These are phyloP conservation scores for Microcebus murinus DNA, from an alignment of 2,113 vertebrate species.

Conservation along the genomic window DNA sequence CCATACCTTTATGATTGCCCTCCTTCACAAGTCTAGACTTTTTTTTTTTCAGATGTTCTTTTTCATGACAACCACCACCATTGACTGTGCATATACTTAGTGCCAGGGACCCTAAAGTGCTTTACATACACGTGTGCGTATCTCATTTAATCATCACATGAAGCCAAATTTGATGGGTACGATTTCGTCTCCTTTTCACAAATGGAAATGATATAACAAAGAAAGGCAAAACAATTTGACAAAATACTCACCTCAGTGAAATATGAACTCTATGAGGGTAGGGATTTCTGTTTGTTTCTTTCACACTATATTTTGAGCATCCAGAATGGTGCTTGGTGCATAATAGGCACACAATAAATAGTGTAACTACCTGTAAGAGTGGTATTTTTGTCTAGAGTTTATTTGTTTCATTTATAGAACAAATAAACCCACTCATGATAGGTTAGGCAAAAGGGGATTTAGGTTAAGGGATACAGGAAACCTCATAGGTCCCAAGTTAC, in stretches of 20 bases:
- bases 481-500: not conserved
- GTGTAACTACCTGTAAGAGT: not conserved
- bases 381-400: not conserved
- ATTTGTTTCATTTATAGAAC: not conserved
- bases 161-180: not conserved
- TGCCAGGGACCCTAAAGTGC: not conserved
- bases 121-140: not conserved
- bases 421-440: not conserved
- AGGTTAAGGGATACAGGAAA: not conserved
- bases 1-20: not conserved
- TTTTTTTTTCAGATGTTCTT: not conserved
- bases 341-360: not conserved
- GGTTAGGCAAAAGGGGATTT: constrained; percentile 6
- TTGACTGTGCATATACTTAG: not conserved
- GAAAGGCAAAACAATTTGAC: constrained; percentile 3
- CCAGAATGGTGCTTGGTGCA: not conserved
- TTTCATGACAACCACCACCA: not conserved
- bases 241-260: not conserved
- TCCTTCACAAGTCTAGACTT: not conserved
- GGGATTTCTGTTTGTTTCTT: not conserved
- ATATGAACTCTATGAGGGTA: not conserved
- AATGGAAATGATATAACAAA: not conserved
- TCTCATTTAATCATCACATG: not conserved
- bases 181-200: not conserved
- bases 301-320: not conserved